Base-by-base conservation (phyloP, 2,113 vertebrate genomes). In the Xiphias gladius region DNA sequence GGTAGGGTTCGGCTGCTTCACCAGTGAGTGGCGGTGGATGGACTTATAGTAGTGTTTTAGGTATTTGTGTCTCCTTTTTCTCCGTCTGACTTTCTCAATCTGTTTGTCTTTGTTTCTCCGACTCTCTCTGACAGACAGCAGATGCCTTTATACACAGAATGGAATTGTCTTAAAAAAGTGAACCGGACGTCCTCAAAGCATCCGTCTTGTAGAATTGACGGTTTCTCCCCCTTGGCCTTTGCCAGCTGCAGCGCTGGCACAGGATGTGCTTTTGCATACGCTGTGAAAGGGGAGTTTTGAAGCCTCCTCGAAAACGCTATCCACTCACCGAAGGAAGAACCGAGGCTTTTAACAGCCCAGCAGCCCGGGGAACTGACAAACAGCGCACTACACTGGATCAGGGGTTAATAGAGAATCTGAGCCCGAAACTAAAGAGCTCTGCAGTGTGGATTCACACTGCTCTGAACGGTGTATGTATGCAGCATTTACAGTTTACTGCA, bases 1-100 rank as follows among this genome's bases (percentile, higher is more conserved):
- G 71, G 84, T 76, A 92, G 91, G 79, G 68, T 92, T 87, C 88
- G 86, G 83, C 90, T 94, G 86, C 85, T 57, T 83, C 81, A 37
- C 76, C 76, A 71, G 86, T 46, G 81, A 84, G 68, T 39, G 62
- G 61, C 55, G 69, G 73, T 22, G 73, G 20, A 57, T 35, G 39
- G 76, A 59, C 70, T 61, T 57, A 54, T 59, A 75, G 39, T 75
- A 24, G 48, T 71, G 50, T 83, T 75, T 75, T 65, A 75, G 65
- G 8, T 76, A 5, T 32, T 55, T 24, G 12, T 19, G 26, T 30
- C 28, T 20, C 16, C 16, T 20, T 4, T 22, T 17, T 76, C 24
- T 41, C 14, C 37, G 43, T 50, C 32, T 46, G 39, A 13, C 68
- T 58, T 24, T 76, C 43, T 55, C 37, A 20, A 19, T 52, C 13